Percentiles rank a stretch among this genome's conserved stretches.
phyloP scores from a whole-genome alignment of 2,113 vertebrate species.

The Gymnogyps californianus region DNA sequence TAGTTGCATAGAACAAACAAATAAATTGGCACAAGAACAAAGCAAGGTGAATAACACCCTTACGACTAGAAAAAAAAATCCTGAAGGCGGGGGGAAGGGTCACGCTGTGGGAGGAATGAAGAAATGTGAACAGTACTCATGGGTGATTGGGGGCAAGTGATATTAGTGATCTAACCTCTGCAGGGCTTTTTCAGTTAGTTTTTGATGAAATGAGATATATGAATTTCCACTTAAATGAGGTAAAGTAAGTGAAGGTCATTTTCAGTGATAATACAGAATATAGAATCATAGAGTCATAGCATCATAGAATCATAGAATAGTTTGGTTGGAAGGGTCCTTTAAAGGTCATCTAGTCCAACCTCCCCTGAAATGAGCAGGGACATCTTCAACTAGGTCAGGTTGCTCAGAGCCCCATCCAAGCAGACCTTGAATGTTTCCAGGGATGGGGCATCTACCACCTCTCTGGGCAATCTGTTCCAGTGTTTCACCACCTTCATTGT shows the following conservation, averaged over 20 bases:
- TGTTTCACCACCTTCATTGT: neutral
- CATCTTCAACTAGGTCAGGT: too few relatives aligned
- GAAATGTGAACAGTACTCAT: neutral
- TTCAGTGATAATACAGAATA: neutral
- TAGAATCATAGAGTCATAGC: neutral
- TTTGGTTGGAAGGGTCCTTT: neutral
- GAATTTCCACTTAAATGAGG: neutral
- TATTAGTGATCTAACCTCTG: neutral
- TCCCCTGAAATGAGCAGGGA: neutral
- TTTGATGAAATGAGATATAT: neutral
- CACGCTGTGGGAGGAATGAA: neutral
- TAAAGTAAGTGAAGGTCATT: neutral
- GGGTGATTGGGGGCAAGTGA: neutral
- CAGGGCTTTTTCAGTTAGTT: neutral
- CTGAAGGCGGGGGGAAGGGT: neutral
- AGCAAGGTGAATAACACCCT: neutral
- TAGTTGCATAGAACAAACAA: neutral
- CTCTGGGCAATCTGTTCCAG: neutral
- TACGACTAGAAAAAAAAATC: neutral
- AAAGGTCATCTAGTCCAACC: neutral
- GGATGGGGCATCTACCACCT: neutral
- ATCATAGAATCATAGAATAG: neutral
- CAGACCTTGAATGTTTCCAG: neutral
- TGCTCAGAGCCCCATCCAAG: neutral
- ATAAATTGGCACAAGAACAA: neutral